Base-by-base conservation (phyloP, 1,140 invertebrate genomes). In the Drosophila pachea region DNA sequence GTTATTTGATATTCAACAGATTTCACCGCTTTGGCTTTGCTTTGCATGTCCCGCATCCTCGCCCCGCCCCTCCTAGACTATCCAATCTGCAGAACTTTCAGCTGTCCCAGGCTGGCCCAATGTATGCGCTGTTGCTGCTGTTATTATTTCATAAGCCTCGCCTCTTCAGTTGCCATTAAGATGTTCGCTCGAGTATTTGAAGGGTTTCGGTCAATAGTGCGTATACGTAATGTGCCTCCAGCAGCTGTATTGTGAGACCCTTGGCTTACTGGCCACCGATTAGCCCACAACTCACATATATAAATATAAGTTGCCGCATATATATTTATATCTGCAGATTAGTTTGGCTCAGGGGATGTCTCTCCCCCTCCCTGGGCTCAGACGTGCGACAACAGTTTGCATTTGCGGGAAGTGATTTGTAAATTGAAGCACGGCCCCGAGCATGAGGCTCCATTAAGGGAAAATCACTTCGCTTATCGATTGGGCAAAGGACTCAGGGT, bases 1-100 rank as follows among this genome's bases (percentile, higher is more conserved):
- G 82, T 86, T 86, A 86, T 86, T 86, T 86, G 82, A 86, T 86
- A 86, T 86, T 86, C 82, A 86, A 86, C 82, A 86, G 82, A 86
- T 86, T 86, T 86, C 68, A 72, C 40, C 58, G 68, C 62, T 47
- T 61, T 14, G 22, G 22, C 22, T 43, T 43, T 43, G 45, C 14
- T 47, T 47, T 11, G 42, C 45, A 48, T 64, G 22, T n/a, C n/a
- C 7, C 40, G 36, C 43, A 53, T 11, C 29, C 8, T 29, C 12
- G 9, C 16, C 12, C 38, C 29, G 8, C 16, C 7, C 40, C 14
- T 9, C 4, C 33, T 5, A 11, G 32, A 8, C 29, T 7, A 16
- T 7, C 29, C 54, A 45, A 61, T 33, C 31, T 31, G 2, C 11
- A 1, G 47, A n/a, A 50, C 33, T 32, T 42, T 42, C 33, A 61